These are phyloP conservation scores for Lacerta bilineata DNA, from an alignment of 2,797 vertebrate genomes.

Conservation along the genomic window DNA sequence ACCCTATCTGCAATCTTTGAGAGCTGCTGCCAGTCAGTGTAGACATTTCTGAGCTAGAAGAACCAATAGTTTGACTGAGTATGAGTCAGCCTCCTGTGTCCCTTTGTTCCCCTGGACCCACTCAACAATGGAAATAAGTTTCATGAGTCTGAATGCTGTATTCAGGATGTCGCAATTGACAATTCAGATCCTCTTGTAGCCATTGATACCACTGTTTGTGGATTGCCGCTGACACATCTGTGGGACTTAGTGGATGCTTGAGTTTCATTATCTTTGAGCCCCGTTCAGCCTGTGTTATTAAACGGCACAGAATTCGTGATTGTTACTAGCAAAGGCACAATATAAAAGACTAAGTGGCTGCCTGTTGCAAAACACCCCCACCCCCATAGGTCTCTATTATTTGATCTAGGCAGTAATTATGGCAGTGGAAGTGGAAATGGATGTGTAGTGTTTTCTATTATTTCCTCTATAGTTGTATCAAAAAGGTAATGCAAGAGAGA, in stretches of 20 bases:
- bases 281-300: background rate
- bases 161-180: background rate
- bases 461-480: background rate
- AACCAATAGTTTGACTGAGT: too few species aligned
- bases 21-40: too few species aligned
- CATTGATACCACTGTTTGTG: background rate
- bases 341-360: background rate
- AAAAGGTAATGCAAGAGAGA: background rate
- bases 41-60: too few species aligned
- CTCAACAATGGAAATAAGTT: background rate
- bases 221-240: background rate
- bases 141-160: background rate
- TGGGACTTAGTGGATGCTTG: background rate
- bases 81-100: too few species aligned
- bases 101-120: too few species aligned
- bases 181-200: background rate
- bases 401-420: constrained; percentile 20
- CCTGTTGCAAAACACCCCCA: background rate
- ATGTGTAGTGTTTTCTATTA: constrained; percentile 2
- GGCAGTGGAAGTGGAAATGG: constrained; percentile 4
- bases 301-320: background rate
- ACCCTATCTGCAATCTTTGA: background rate
- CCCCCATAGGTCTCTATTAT: background rate
- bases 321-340: background rate
- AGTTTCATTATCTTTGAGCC: background rate